A percentile compares a stretch with the other conserved stretches of the same genome.
phyloP scores from a whole-genome alignment of 2,797 vertebrate species.

The Echiichthys vipera region DNA sequence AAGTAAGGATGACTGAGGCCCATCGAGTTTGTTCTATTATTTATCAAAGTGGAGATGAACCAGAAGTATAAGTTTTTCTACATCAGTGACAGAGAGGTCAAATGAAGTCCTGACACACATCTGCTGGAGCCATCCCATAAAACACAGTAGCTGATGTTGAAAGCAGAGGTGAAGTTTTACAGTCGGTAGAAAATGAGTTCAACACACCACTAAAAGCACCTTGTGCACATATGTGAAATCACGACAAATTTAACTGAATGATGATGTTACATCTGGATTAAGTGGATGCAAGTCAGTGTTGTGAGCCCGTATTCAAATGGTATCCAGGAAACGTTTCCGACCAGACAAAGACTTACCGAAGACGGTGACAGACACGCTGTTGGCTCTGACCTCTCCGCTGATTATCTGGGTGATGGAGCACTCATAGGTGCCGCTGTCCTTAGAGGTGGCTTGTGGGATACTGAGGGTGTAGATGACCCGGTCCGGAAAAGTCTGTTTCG shows the following conservation, averaged over 20 bases:
- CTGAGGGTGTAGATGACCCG: conserved; percentile 87
- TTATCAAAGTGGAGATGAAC: too few relatives aligned
- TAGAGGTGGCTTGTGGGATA: conserved; percentile 85
- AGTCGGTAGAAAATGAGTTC: conserved; percentile 57
- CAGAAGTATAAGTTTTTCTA: too few relatives aligned
- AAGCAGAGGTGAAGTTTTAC: conserved; percentile 75
- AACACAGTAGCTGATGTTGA: conserved; percentile 76
- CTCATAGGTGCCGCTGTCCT: conserved; percentile 92
- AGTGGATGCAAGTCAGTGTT: neutral
- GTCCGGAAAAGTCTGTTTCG: conserved; percentile 66
- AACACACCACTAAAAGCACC: conserved; percentile 34
- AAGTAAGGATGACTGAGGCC: too few relatives aligned
- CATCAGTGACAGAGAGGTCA: conserved; percentile 39
- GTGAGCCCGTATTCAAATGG: neutral
- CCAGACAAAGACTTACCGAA: conserved; percentile 83
- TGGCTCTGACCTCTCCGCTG: conserved; percentile 83
- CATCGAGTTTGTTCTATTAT: too few relatives aligned
- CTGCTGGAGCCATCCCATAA: conserved; percentile 78
- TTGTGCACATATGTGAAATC: conserved; percentile 38
- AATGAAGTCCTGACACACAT: conserved; percentile 71
- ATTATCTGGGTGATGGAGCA: conserved; percentile 86
- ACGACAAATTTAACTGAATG: conserved; percentile 28
- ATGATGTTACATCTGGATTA: conserved; percentile 36
- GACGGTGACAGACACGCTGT: conserved; percentile 87
- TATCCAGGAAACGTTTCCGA: neutral